Evolutionary conservation across 2,797 vertebrate species (phyloP), one percentile per base, ranked within the genome.

Genomic region (Chelmon rostratus): DNA sequence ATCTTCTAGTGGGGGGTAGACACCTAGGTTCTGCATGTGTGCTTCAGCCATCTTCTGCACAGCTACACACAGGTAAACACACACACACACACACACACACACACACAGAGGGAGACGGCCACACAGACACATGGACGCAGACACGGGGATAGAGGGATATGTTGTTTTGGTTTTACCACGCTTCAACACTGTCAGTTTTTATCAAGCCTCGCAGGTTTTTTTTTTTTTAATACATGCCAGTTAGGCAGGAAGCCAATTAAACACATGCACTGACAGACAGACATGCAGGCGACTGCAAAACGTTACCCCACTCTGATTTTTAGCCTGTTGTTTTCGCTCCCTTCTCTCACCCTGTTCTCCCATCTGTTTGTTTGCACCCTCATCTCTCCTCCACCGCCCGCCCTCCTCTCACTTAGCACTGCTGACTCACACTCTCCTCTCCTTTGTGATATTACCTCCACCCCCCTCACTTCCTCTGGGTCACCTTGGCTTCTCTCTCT

Each of bases 41-140:
- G 97, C 97, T 91, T 98, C 97, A 79, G 97, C 98, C 72, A 99
- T 97, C 95, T 97, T 97, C 95, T 98, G 98, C 92, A 99, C 96
- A 12, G 97, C 98, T 99, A 94, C 92, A 91, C 87, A 87, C 79
- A 82, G 35, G 67, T 46, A 68, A 46, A 78, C 67, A 84, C 66
- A 88, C 68, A 79, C 77, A 79, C 47, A 73, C 67, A 61, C 23
- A 44, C 44, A 73, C 21, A 70, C 79, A 65, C 53, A 66, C 56
- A 88, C 62, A 83, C 72, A 73, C 15, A 73, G 67, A 64, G 72
- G 83, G 63, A 87, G 62, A 91, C 21, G 57, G 54, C 71, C 76
- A 88, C 76, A 85, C 80, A 75, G 47, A 89, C 81, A 90, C 85
- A 90, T 23, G 82, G 76, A 92, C 87, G 85, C 76, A 74, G 77